Percentiles rank a stretch among this genome's conserved stretches.
These are phyloP conservation scores for Sabatieria punctata DNA, from an alignment of 2,888 invertebrate genomes.

Conservation along the genomic window DNA sequence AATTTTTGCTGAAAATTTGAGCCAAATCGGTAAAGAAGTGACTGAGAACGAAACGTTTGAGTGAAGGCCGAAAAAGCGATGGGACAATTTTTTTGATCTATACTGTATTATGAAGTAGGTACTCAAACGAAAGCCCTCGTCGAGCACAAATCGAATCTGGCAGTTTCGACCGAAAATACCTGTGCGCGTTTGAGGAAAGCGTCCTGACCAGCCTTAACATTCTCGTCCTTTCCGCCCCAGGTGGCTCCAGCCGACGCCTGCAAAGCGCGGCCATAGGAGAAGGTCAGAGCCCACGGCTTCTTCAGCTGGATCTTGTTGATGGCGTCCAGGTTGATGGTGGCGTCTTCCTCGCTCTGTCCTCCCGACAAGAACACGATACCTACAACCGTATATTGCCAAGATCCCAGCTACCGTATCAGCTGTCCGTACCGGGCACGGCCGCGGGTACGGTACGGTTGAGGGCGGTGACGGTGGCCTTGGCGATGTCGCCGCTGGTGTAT, in stretches of 20 bases:
- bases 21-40: too few relatives aligned
- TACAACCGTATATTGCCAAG: constrained; percentile 28
- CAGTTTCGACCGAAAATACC: too few relatives aligned
- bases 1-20: too few relatives aligned
- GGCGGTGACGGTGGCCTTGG: constrained; percentile 83
- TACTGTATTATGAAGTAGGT: too few relatives aligned
- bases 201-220: constrained; percentile 60
- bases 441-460: constrained; percentile 66
- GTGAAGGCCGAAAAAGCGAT: too few relatives aligned
- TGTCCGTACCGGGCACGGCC: constrained; percentile 16
- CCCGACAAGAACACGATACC: constrained; percentile 92
- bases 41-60: too few relatives aligned
- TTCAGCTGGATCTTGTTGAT: constrained; percentile 60
- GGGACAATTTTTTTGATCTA: too few relatives aligned
- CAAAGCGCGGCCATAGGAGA: constrained; percentile 82
- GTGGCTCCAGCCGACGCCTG: constrained; percentile 82
- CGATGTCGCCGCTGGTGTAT: constrained; percentile 61
- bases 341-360: constrained; percentile 93
- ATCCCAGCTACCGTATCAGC: too few relatives aligned
- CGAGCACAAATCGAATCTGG: too few relatives aligned
- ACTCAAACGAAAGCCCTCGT: too few relatives aligned
- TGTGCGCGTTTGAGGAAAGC: constrained; percentile 83
- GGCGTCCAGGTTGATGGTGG: constrained; percentile 80
- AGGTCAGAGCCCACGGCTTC: constrained; percentile 90
- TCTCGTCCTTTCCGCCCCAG: constrained; percentile 86